Percentiles rank a stretch among this genome's conserved stretches.
These are phyloP conservation scores for Tragopan temminckii DNA, from an alignment of 2,797 vertebrate species.

Conservation along the genomic window DNA sequence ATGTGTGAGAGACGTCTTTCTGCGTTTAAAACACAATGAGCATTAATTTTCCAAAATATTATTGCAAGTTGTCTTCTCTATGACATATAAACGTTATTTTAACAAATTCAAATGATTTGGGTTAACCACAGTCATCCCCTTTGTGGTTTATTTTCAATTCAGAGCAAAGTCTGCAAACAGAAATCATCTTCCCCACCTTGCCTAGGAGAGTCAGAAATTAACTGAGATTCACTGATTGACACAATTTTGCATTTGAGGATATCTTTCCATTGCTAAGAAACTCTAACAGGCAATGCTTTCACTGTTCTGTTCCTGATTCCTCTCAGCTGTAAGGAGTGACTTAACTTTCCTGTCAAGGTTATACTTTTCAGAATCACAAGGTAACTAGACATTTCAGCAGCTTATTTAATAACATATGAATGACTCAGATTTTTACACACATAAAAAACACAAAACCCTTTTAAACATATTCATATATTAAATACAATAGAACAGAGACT, in stretches of 20 bases:
- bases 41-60: neutral
- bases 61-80: neutral
- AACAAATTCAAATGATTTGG: neutral
- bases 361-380: neutral
- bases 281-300: neutral
- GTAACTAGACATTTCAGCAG: neutral
- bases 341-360: neutral
- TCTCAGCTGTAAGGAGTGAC: neutral
- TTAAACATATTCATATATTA: neutral
- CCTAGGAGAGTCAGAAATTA: neutral
- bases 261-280: neutral
- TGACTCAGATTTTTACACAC: neutral
- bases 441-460: neutral
- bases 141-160: neutral
- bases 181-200: neutral
- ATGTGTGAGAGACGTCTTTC: neutral
- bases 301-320: accelerated
- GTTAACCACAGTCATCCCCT: neutral
- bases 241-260: accelerated
- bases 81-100: neutral
- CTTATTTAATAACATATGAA: neutral
- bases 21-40: neutral
- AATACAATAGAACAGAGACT: neutral
- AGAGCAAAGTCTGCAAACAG: neutral
- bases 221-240: neutral